Evolutionary conservation across 2,888 invertebrate species (phyloP).

Genomic region (Harmothoe impar): DNA sequence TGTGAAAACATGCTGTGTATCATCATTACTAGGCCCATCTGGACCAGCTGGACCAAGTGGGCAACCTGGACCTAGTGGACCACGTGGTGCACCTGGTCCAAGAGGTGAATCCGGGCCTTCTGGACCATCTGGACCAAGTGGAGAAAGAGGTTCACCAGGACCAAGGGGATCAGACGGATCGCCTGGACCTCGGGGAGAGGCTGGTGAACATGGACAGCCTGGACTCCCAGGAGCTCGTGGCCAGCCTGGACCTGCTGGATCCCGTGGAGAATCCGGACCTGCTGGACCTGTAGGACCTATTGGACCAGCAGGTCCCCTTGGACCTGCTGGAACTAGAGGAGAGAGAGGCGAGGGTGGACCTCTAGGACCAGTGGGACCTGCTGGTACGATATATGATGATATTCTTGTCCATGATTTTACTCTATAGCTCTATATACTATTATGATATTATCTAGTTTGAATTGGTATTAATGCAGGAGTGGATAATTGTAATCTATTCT

Average conservation of each 20-base stretch:
- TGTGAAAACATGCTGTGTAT: too few relatives aligned
- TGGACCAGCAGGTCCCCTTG: not conserved
- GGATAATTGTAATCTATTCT: too few relatives aligned
- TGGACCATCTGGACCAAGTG: conserved; percentile 70
- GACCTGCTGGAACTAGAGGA: conserved; percentile 64
- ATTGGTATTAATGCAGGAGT: too few relatives aligned
- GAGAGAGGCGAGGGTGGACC: not conserved
- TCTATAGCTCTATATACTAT: too few relatives aligned
- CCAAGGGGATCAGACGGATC: conserved; percentile 60
- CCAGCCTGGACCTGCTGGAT: conserved; percentile 61
- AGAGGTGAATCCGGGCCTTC: conserved; percentile 57
- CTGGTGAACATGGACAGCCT: conserved; percentile 24
- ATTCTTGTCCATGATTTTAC: too few relatives aligned
- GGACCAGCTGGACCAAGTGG: conserved; percentile 88
- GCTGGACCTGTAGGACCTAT: not conserved
- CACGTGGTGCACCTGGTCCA: conserved; percentile 10
- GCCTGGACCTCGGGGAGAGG: conserved; percentile 70
- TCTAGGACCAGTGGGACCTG: conserved; percentile 35
- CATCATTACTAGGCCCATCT: conserved; percentile 86
- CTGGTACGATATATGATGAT: conserved; percentile 29
- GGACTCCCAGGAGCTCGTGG: conserved; percentile 47
- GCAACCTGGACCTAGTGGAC: conserved; percentile 71
- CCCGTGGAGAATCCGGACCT: conserved; percentile 64
- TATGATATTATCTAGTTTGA: too few relatives aligned
- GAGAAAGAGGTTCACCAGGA: conserved; percentile 79